These are phyloP conservation scores for Casuarius casuarius DNA, from an alignment of 2,113 vertebrate genomes.

Conservation along the genomic window DNA sequence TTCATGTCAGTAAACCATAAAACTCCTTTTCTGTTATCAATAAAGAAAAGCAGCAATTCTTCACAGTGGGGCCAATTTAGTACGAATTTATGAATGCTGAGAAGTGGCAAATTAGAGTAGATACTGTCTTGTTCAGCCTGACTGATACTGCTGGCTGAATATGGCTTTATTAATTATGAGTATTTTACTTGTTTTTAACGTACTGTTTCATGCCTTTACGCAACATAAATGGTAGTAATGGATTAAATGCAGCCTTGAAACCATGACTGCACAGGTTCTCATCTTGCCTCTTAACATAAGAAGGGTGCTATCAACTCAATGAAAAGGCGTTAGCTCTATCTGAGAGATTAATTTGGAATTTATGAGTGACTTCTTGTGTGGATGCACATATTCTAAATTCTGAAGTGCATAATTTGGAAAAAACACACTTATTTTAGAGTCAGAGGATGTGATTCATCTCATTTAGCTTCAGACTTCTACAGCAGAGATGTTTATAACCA, in stretches of 20 bases:
- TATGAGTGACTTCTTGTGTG: slow-evolving; percentile 50
- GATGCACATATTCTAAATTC: slow-evolving; percentile 49
- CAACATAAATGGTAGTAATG: slow-evolving; percentile 54
- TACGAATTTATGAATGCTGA: slow-evolving; percentile 42
- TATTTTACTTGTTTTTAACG: slow-evolving; percentile 43
- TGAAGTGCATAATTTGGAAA: slow-evolving; percentile 60
- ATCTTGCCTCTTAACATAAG: slow-evolving; percentile 44
- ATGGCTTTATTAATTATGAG: slow-evolving; percentile 49
- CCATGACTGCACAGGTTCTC: slow-evolving; percentile 11
- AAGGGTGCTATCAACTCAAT: slow-evolving; percentile 30
- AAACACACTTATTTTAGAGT: slow-evolving; percentile 61
- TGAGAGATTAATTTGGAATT: slow-evolving; percentile 61
- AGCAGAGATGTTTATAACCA: slow-evolving; percentile 64
- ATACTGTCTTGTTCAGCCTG: slow-evolving; percentile 24
- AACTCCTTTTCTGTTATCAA: slow-evolving; percentile 22
- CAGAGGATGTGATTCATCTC: slow-evolving; percentile 51
- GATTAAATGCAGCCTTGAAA: slow-evolving; percentile 55
- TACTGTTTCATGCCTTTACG: background rate
- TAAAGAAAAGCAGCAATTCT: slow-evolving; percentile 34
- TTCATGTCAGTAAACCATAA: background rate
- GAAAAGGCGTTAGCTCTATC: slow-evolving; percentile 32
- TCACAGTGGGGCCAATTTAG: slow-evolving; percentile 31
- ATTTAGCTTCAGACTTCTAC: slow-evolving; percentile 52
- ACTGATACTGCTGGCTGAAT: slow-evolving; percentile 34
- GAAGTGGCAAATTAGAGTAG: slow-evolving; percentile 50